Evolutionary conservation across 2,113 vertebrate species (phyloP).

Genomic region (Martes martes): DNA sequence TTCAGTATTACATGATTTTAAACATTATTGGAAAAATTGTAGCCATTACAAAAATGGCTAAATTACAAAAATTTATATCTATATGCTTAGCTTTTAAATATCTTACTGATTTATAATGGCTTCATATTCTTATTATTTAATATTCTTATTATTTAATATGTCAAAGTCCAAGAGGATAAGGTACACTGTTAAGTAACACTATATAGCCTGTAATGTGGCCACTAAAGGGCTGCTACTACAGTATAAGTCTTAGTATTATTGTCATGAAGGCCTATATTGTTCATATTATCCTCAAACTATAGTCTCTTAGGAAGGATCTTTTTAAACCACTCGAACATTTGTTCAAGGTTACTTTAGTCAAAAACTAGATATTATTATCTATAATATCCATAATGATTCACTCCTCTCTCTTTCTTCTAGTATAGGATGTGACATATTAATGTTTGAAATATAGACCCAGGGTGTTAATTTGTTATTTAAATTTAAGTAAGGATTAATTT

Average conservation of each 20-base stretch:
- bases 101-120: neutral
- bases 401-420: neutral
- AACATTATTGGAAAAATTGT: conserved; percentile 1
- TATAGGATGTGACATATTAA: neutral
- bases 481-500: conserved; percentile 5
- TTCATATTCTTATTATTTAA: conserved; percentile 43
- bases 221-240: neutral
- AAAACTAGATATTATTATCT: conserved; percentile 24
- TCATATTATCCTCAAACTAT: neutral
- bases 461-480: conserved; percentile 14
- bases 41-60: conserved; percentile 9
- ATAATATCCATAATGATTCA: neutral
- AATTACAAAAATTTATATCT: conserved; percentile 29
- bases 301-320: conserved; percentile 11
- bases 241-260: neutral
- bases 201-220: neutral
- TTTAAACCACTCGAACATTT: neutral
- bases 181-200: neutral
- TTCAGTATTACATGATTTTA: conserved; percentile 18
- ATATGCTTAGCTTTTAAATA: conserved; percentile 38
- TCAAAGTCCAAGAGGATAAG: neutral
- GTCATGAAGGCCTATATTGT: neutral
- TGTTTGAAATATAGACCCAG: neutral
- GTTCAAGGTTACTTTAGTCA: conserved; percentile 36
- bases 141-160: conserved; percentile 29